These are phyloP conservation scores for Axis porcinus DNA, from an alignment of 2,113 vertebrate species.

Conservation along the genomic window DNA sequence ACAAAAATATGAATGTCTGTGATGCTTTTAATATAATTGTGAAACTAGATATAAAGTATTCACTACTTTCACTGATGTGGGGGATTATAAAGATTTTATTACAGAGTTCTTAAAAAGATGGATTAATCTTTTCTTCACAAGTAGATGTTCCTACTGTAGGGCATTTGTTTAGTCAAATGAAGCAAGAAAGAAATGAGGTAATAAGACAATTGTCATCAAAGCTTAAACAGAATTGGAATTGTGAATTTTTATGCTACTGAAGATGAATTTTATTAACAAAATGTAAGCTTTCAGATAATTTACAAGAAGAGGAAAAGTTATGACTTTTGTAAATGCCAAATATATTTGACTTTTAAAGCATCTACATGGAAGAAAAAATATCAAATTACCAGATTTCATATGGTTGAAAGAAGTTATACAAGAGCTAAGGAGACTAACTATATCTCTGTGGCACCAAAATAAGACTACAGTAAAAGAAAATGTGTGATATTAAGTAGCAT, in stretches of 20 bases:
- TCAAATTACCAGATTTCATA: conserved; percentile 40
- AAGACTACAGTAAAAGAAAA: not conserved
- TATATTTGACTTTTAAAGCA: conserved; percentile 55
- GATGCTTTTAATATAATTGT: not conserved
- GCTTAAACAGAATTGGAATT: conserved; percentile 58
- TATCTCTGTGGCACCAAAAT: not conserved
- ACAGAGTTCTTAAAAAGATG: conserved; percentile 60
- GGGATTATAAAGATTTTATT: conserved; percentile 54
- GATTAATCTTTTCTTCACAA: conserved; percentile 67
- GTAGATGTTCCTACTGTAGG: conserved; percentile 57
- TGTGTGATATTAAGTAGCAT: not conserved
- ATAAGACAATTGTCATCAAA: conserved; percentile 66
- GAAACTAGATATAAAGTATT: conserved; percentile 10
- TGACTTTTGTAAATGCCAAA: conserved; percentile 47
- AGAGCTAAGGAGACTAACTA: not conserved
- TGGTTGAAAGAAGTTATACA: not conserved
- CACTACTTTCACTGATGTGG: conserved; percentile 15
- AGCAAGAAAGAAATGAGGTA: conserved; percentile 70
- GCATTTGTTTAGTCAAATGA: conserved; percentile 73
- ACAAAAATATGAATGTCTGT: not conserved
- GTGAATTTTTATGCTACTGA: conserved; percentile 58
- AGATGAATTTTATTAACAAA: conserved; percentile 66
- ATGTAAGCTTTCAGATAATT: conserved; percentile 45
- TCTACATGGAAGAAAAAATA: conserved; percentile 16
- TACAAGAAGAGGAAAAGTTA: conserved; percentile 9